These are phyloP conservation scores for Drosophila barbarae DNA, from an alignment of 2,888 invertebrate species.

Conservation along the genomic window DNA sequence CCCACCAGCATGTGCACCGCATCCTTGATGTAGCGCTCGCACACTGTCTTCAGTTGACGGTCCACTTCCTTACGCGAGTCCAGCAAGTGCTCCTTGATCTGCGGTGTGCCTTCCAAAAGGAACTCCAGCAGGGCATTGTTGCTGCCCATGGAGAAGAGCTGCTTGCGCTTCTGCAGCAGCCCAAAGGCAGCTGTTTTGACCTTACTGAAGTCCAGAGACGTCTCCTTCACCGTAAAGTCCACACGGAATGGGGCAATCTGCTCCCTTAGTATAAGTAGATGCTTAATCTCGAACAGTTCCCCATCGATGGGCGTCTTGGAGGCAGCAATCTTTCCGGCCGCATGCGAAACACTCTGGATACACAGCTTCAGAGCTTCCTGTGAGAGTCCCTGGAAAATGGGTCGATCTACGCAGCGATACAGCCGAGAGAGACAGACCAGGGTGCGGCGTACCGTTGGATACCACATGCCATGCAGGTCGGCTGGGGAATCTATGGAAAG, in stretches of 20 bases:
- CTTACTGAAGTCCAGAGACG: constrained; percentile 95
- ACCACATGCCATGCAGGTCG: constrained; percentile 99
- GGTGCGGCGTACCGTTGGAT: constrained; percentile 97
- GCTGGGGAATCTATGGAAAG: constrained; percentile 87
- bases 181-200: constrained; percentile 92
- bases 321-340: constrained; percentile 88
- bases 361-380: constrained; percentile 97
- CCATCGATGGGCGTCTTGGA: constrained; percentile 93
- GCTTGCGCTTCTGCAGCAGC: constrained; percentile 87
- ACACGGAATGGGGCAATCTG: constrained; percentile 99
- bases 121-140: constrained; percentile 97
- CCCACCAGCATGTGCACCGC: constrained; percentile 88
- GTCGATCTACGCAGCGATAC: constrained; percentile 92
- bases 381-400: constrained; percentile 97
- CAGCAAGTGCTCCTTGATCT: constrained; percentile 93
- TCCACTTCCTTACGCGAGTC: constrained; percentile 99
- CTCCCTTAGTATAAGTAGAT: constrained; percentile 96
- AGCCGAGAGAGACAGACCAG: constrained; percentile 95
- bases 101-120: constrained; percentile 93
- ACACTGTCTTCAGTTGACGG: constrained; percentile 91
- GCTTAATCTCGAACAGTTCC: constrained; percentile 98
- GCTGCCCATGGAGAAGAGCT: constrained; percentile 91
- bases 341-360: constrained; percentile 92
- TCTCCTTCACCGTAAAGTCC: constrained; percentile 95
- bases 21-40: constrained; percentile 92